Percentiles rank a stretch among this genome's conserved stretches.
These are phyloP conservation scores for Leptopilina boulardi DNA, from an alignment of 1,140 invertebrate species.

Conservation along the genomic window DNA sequence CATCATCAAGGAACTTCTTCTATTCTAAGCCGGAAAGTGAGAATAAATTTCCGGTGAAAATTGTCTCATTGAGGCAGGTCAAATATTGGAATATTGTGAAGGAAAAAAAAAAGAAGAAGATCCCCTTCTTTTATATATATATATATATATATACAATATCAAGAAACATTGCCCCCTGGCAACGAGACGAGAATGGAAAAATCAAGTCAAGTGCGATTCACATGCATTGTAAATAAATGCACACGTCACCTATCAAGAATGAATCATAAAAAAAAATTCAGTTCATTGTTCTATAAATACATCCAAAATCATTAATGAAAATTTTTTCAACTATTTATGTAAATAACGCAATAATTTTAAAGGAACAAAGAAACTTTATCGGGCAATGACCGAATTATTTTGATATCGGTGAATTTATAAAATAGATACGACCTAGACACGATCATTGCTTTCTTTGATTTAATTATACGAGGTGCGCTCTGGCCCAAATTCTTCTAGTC, in stretches of 20 bases:
- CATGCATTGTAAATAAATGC: background rate
- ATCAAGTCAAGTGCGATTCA: background rate
- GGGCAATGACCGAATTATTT: background rate
- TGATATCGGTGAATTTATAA: conserved; percentile 31
- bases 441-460: conserved; percentile 35
- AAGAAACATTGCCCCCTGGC: conserved; percentile 46
- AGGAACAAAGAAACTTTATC: too few relatives aligned
- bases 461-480: conserved; percentile 52
- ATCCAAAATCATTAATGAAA: too few relatives aligned
- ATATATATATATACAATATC: too few relatives aligned
- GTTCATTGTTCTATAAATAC: background rate
- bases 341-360: too few relatives aligned
- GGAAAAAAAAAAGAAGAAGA: background rate
- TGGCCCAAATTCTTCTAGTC: conserved; percentile 56
- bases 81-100: background rate
- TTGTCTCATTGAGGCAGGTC: conserved; percentile 51
- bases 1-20: too few relatives aligned
- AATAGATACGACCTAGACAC: conserved; percentile 60
- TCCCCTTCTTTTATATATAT: too few relatives aligned
- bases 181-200: conserved; percentile 43
- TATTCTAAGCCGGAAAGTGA: background rate
- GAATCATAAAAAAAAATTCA: background rate
- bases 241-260: background rate
- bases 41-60: conserved; percentile 38
- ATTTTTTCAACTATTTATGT: too few relatives aligned